phyloP scores from a whole-genome alignment of 2,888 invertebrate species.

The Cyclophora albipunctata region DNA sequence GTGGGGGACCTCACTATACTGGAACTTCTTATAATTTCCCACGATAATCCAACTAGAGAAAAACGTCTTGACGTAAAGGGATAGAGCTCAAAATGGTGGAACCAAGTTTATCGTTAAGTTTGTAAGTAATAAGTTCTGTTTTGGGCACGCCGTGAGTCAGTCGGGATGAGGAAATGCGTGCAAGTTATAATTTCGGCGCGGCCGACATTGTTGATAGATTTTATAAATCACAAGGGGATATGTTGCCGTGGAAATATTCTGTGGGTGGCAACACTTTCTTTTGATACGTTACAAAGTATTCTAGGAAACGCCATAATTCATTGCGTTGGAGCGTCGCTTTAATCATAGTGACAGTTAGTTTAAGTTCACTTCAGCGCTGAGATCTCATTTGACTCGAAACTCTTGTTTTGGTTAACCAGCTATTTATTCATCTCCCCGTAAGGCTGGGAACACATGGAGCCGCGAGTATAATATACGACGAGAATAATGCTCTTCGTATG shows the following conservation, averaged over 20 bases:
- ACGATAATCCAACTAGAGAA: constrained; percentile 18
- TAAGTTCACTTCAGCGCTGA: constrained; percentile 7
- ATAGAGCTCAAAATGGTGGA: constrained; percentile 27
- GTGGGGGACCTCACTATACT: constrained; percentile 34
- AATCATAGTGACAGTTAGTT: constrained; percentile 14
- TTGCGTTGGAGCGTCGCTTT: constrained; percentile 11
- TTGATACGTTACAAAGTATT: constrained; percentile 15
- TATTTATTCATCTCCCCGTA: neutral
- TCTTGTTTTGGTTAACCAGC: neutral
- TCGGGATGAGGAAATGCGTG: constrained; percentile 71
- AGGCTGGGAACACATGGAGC: too few relatives aligned
- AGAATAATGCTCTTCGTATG: too few relatives aligned
- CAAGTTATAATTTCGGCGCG: constrained; percentile 67
- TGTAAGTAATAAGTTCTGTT: constrained; percentile 69
- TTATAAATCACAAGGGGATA: constrained; percentile 51
- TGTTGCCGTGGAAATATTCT: constrained; percentile 32
- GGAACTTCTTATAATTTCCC: constrained; percentile 36
- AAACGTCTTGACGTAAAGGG: constrained; percentile 7
- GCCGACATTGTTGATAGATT: constrained; percentile 59
- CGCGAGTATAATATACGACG: too few relatives aligned
- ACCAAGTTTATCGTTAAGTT: constrained; percentile 19
- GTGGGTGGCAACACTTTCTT: constrained; percentile 26
- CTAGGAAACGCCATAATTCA: constrained; percentile 16
- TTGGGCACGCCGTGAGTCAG: constrained; percentile 67
- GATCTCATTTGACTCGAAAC: constrained; percentile 4